A percentile compares a stretch with the other conserved stretches of the same genome.
These are phyloP conservation scores for Tuta absoluta DNA, from an alignment of 2,888 invertebrate genomes.

Conservation along the genomic window DNA sequence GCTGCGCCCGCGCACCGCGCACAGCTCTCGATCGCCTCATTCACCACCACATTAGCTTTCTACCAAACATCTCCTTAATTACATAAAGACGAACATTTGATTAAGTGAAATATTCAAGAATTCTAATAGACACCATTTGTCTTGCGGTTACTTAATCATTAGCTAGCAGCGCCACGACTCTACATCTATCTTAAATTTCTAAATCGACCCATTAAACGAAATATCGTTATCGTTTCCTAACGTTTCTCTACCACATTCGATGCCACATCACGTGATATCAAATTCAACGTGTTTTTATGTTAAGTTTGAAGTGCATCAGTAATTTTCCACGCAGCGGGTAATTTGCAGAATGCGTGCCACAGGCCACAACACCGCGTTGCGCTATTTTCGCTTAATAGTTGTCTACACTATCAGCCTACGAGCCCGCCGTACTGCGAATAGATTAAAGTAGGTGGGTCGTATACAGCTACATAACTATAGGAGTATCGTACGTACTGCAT, in stretches of 20 bases:
- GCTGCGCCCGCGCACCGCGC: conserved; percentile 39
- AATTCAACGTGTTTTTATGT: neutral
- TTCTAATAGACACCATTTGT: conserved; percentile 19
- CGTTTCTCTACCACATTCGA: neutral
- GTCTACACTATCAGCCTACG: neutral
- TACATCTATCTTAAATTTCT: conserved; percentile 23
- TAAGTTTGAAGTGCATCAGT: conserved; percentile 3
- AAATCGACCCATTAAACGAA: conserved; percentile 11
- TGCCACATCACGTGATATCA: neutral
- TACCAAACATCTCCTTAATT: conserved; percentile 39
- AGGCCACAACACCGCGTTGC: neutral
- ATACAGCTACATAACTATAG: neutral
- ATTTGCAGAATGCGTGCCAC: conserved; percentile 3
- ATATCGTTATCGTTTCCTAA: neutral
- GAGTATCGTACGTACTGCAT: neutral
- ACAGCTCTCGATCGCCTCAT: conserved; percentile 57
- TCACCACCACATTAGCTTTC: conserved; percentile 66
- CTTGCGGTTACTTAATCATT: conserved; percentile 24
- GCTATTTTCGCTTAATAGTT: neutral
- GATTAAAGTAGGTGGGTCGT: neutral
- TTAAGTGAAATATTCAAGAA: conserved; percentile 24
- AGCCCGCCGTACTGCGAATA: neutral
- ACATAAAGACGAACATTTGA: conserved; percentile 14
- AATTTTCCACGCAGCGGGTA: neutral
- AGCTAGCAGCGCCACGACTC: neutral